Conservation (phyloP, 2,888 invertebrate genomes). For the Orthonychiurus folsomi region DNA sequence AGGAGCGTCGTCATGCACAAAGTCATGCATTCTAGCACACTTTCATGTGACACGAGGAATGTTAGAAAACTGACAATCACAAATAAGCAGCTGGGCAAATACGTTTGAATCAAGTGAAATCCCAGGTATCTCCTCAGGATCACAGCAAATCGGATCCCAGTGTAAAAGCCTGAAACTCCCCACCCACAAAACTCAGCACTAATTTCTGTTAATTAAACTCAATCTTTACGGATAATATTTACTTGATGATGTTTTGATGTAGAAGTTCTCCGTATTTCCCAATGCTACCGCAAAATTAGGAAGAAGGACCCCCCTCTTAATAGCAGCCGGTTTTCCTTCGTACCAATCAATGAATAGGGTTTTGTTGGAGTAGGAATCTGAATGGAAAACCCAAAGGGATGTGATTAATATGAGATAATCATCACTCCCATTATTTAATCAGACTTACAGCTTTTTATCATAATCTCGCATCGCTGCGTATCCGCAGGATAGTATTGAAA, state of each 20-base stretch:
- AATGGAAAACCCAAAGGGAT: no score
- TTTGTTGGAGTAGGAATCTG: constrained; percentile 8
- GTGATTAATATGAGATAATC: no score
- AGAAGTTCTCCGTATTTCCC: neutral
- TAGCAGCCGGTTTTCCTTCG: constrained; percentile 10
- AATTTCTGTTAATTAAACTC: no score
- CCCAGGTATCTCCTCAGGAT: constrained; percentile 8
- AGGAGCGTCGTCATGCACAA: constrained; percentile 13
- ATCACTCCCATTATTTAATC: no score
- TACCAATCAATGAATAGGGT: constrained; percentile 6
- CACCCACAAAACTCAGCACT: neutral
- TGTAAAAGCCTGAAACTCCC: constrained; percentile 1
- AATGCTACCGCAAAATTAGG: constrained; percentile 11
- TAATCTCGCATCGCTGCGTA: neutral
- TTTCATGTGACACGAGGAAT: constrained; percentile 7
- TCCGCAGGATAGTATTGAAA: constrained; percentile 12
- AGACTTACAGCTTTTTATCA: neutral
- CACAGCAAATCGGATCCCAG: constrained; percentile 9
- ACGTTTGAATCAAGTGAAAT: constrained; percentile 14
- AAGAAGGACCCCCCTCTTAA: neutral
- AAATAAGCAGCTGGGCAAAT: constrained; percentile 8
- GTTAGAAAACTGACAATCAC: constrained; percentile 10
- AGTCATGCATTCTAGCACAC: constrained; percentile 8
- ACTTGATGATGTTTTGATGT: constrained; percentile 10
- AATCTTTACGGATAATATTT: no score